These are phyloP conservation scores for Drosophila burlai DNA, from an alignment of 1,140 invertebrate genomes.

Conservation along the genomic window DNA sequence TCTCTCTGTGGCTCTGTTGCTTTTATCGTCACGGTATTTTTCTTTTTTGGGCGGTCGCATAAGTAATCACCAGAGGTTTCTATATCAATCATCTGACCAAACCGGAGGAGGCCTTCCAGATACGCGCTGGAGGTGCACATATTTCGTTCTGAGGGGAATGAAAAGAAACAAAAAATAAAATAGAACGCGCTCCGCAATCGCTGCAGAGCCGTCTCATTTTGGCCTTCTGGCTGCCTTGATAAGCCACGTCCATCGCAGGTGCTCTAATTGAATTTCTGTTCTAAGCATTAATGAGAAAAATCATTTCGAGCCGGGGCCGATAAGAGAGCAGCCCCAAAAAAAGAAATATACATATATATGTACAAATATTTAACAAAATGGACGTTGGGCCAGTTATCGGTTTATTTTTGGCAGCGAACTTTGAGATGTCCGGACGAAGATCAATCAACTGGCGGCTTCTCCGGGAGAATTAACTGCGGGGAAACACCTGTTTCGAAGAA, in stretches of 20 bases:
- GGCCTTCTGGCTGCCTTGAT: constrained; percentile 25
- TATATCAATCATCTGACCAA: constrained; percentile 72
- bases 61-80: constrained; percentile 32
- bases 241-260: constrained; percentile 55
- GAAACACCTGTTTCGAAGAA: constrained; percentile 16
- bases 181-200: constrained; percentile 27
- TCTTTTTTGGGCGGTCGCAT: background rate
- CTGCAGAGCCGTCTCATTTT: constrained; percentile 6
- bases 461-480: background rate
- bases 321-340: constrained; percentile 37
- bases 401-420: constrained; percentile 24
- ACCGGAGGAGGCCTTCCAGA: constrained; percentile 34
- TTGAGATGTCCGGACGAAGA: constrained; percentile 45
- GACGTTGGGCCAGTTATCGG: constrained; percentile 10
- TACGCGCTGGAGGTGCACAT: constrained; percentile 38
- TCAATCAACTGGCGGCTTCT: constrained; percentile 8
- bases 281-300: constrained; percentile 56
- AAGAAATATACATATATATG: background rate
- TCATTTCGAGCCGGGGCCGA: constrained; percentile 32
- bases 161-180: background rate
- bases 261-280: constrained; percentile 54
- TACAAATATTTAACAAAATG: constrained; percentile 7
- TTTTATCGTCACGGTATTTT: constrained; percentile 7
- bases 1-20: background rate
- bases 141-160: constrained; percentile 31